Conservation (phyloP, 1,140 invertebrate genomes). For the Hyles vespertilio region DNA sequence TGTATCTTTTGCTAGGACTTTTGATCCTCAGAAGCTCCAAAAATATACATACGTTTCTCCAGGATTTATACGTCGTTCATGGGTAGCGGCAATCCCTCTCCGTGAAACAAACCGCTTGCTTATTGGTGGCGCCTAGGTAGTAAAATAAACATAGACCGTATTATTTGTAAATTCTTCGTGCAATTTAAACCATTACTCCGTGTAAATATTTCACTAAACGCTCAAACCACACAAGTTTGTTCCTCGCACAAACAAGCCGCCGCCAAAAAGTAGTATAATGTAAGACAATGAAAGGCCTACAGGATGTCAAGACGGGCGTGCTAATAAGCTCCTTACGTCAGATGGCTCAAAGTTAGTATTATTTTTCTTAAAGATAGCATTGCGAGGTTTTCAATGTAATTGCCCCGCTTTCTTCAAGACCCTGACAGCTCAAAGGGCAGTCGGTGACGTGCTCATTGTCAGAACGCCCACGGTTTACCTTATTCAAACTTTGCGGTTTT, state of each 20-base stretch:
- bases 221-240: no score
- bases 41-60: no score
- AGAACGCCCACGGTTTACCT: conserved; percentile 63
- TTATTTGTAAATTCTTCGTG: no score
- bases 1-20: no score
- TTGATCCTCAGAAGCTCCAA: no score
- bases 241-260: background rate
- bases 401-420: conserved; percentile 69
- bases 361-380: conserved; percentile 70
- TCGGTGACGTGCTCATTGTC: conserved; percentile 67
- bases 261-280: background rate
- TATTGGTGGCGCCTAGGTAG: no score
- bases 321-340: conserved; percentile 68
- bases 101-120: no score
- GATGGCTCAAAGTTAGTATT: conserved; percentile 53
- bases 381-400: conserved; percentile 71
- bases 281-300: conserved; percentile 35
- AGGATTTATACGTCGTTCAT: no score
- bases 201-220: no score
- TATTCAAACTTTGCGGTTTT: conserved; percentile 60
- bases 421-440: conserved; percentile 69
- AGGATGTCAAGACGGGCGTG: conserved; percentile 42
- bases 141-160: no score
- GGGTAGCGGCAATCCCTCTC: no score
- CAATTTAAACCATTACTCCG: no score